A percentile compares a stretch with the other conserved stretches of the same genome.
Evolutionary conservation across 2,113 vertebrate genomes (phyloP).

Genomic region (Tupaia chinensis): DNA sequence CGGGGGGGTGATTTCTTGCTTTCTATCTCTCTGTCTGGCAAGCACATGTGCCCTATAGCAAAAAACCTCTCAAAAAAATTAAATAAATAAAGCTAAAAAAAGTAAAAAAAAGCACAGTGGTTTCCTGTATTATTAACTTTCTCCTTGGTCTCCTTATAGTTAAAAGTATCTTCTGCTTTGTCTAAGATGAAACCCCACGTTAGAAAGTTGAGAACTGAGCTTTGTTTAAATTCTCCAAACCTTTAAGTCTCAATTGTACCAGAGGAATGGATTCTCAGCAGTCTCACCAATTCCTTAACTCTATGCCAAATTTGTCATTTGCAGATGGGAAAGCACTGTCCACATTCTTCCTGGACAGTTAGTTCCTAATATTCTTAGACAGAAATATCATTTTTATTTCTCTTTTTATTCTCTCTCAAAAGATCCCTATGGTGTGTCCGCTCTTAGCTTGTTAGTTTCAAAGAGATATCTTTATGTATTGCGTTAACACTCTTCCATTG

Average conservation of each 20-base stretch:
- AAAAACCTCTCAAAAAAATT: no score
- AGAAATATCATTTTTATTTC: conserved; percentile 65
- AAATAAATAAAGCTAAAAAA: no score
- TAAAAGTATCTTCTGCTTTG: conserved; percentile 9
- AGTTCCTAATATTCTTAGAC: conserved; percentile 4
- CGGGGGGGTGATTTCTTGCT: no score
- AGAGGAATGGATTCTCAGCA: neutral
- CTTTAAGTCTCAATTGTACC: neutral
- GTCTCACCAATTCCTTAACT: neutral
- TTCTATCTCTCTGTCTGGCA: no score
- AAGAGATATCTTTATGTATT: conserved; percentile 2
- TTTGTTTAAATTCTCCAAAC: neutral
- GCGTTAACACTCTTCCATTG: neutral
- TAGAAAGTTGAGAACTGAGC: neutral
- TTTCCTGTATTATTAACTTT: conserved; percentile 29
- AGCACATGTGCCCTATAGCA: no score
- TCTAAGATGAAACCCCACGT: conserved; percentile 10
- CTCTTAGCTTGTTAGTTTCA: conserved; percentile 56
- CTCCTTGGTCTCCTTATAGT: conserved; percentile 30
- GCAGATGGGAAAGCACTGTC: neutral
- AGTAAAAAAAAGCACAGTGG: neutral
- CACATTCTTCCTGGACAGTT: neutral
- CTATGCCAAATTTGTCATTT: neutral
- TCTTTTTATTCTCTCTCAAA: conserved; percentile 58
- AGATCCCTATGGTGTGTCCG: conserved; percentile 56